Evolutionary conservation across 2,888 invertebrate genomes (phyloP).

Genomic region (Incurvaria masculella): DNA sequence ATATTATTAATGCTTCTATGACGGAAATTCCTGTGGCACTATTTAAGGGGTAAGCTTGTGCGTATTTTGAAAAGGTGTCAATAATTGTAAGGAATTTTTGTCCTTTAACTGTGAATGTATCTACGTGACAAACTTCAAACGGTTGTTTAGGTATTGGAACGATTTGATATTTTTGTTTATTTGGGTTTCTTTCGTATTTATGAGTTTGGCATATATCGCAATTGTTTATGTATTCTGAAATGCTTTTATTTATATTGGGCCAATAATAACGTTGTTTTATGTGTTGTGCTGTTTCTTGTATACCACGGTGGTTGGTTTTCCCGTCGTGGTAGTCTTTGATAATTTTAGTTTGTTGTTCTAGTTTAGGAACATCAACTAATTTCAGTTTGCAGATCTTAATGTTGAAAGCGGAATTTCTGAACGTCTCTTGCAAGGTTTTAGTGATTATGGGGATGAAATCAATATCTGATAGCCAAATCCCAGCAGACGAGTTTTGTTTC

Average conservation of each 20-base stretch:
- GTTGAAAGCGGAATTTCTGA: background rate
- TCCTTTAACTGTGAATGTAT: background rate
- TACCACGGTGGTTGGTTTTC: background rate
- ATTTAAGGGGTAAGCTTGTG: background rate
- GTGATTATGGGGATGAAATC: background rate
- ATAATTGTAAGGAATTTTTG: background rate
- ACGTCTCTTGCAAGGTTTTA: background rate
- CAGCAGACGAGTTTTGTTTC: background rate
- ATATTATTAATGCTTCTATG: background rate
- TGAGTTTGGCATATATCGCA: background rate
- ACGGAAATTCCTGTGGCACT: background rate
- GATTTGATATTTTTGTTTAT: no score
- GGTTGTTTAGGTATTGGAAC: background rate
- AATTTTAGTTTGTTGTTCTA: background rate
- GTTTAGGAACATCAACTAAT: background rate
- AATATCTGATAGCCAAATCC: background rate
- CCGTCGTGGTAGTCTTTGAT: background rate
- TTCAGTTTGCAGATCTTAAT: background rate
- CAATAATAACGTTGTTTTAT: background rate
- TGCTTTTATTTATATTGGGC: no score
- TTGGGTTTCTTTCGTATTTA: slow-evolving; percentile 7
- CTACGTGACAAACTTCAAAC: background rate
- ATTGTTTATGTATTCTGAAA: background rate
- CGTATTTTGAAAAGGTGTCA: slow-evolving; percentile 2
- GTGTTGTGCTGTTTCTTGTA: background rate